Evolutionary conservation across 1,140 invertebrate species (phyloP), one percentile per base, ranked within the genome.

Genomic region (Drosophila nebulosa): DNA sequence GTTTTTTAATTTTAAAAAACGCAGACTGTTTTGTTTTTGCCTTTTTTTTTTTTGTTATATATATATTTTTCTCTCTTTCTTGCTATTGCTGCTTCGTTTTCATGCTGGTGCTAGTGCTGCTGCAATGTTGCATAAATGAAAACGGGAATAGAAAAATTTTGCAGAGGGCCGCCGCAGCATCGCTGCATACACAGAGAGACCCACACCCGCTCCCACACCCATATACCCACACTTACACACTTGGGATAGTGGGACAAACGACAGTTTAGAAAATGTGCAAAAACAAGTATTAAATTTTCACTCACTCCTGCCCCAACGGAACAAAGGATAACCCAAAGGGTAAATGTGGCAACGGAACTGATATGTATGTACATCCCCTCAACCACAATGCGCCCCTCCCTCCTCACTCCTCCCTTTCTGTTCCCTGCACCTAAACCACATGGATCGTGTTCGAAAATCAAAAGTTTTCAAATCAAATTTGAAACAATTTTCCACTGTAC

Each of bases 1-100:
- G 35, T 69, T 75, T 75, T 75, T 76, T 75, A 75, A 75, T 75
- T 75, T 75, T 68, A 74, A 75, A 75, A 74, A 76, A 75, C 74
- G 52, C 74, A 76, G 64, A 68, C 51, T 50, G 57, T n/a, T 58
- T 69, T 74, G 53, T 74, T 57, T 57, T 74, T 35, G 21, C 22
- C 26, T 18, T 68, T 50, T 58, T 36, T 52, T 22, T 14, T 18
- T 51, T 53, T 21, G n/a, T n/a, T n/a, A n/a, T n/a, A n/a, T n/a
- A n/a, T n/a, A n/a, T n/a, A n/a, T 63, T 53, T 62, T 56, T 62
- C 57, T 63, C 60, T 62, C 18, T 57, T 21, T 22, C 53, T 52
- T 56, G 64, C 55, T 59, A 53, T 42, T 74, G 22, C 64, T 68
- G 32, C 56, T 52, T 74, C 22, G 50, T 16, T 21, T 53, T 27